A percentile compares a stretch with the other conserved stretches of the same genome.
Evolutionary conservation across 2,797 vertebrate genomes (phyloP).

Genomic region (Hippocampus kuda): DNA sequence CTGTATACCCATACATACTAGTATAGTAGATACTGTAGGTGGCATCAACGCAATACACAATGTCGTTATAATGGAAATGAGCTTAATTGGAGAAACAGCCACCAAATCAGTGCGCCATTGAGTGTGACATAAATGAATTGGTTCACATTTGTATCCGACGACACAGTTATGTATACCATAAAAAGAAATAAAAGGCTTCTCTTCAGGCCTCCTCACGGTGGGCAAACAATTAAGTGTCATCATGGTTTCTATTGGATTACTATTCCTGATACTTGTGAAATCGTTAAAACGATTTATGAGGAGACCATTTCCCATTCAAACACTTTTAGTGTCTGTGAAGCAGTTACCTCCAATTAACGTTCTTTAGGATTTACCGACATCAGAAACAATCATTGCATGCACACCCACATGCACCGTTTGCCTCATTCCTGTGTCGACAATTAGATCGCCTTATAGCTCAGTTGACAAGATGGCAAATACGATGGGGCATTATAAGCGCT

Average conservation of each 20-base stretch:
- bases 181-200: slow-evolving; percentile 15
- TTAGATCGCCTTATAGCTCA: slow-evolving; percentile 31
- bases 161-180: not conserved
- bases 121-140: slow-evolving; percentile 3
- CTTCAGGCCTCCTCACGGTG: slow-evolving; percentile 27
- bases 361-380: slow-evolving; percentile 33
- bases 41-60: not conserved
- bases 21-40: not conserved
- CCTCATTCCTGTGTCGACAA: slow-evolving; percentile 16
- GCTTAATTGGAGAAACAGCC: not conserved
- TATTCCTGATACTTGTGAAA: slow-evolving; percentile 55
- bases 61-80: slow-evolving; percentile 6
- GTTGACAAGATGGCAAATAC: slow-evolving; percentile 28
- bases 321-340: slow-evolving; percentile 38
- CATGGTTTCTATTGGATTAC: slow-evolving; percentile 59
- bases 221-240: slow-evolving; percentile 52
- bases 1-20: not conserved
- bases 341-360: slow-evolving; percentile 50
- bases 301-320: slow-evolving; percentile 48
- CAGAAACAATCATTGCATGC: slow-evolving; percentile 12
- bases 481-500: slow-evolving; percentile 20
- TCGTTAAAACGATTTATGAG: slow-evolving; percentile 61
- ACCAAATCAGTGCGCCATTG: not conserved
- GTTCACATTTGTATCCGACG: slow-evolving; percentile 5
- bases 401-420: slow-evolving; percentile 27